Percentiles rank a stretch among this genome's conserved stretches.
Conservation (phyloP, 1,140 invertebrate species). For the Hyles vespertilio region DNA sequence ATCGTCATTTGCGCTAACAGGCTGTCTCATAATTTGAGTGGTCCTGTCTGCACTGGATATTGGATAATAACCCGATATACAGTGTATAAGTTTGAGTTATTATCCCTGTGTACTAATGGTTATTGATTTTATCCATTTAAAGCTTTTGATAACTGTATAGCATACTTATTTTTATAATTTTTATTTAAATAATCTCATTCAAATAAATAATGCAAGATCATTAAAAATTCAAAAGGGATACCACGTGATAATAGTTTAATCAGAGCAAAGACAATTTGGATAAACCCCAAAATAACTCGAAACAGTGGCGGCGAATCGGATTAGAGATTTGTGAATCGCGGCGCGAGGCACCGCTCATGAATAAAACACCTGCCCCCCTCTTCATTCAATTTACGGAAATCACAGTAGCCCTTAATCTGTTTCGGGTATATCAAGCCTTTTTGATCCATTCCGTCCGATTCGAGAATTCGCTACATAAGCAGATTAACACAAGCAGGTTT, state of each 20-base stretch:
- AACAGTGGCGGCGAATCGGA: conserved; percentile 17
- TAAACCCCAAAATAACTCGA: conserved; percentile 16
- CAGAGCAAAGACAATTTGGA: conserved; percentile 7
- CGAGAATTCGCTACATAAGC: conserved; percentile 21
- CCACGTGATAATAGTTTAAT: conserved; percentile 4
- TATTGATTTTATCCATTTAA: too few species aligned
- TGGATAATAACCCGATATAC: too few species aligned
- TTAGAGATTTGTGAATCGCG: conserved; percentile 23
- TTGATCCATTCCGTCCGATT: conserved; percentile 17
- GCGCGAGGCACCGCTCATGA: conserved; percentile 25
- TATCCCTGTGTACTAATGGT: too few species aligned
- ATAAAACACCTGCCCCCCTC: conserved; percentile 30
- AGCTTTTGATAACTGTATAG: too few species aligned
- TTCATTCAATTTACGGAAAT: conserved; percentile 33
- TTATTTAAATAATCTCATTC: too few species aligned
- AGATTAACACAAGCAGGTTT: conserved; percentile 28
- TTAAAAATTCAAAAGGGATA: background rate
- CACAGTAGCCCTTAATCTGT: conserved; percentile 31
- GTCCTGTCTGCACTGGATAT: too few species aligned
- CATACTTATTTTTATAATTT: too few species aligned
- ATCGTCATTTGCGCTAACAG: too few species aligned
- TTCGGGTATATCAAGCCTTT: conserved; percentile 26
- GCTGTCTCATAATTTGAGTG: too few species aligned
- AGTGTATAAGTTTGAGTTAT: too few species aligned
- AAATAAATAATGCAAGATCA: background rate